Percentiles rank a stretch among this genome's conserved stretches.
These are phyloP conservation scores for Phallusia fumigata DNA, from an alignment of 23 tunicate genomes.

Conservation along the genomic window DNA sequence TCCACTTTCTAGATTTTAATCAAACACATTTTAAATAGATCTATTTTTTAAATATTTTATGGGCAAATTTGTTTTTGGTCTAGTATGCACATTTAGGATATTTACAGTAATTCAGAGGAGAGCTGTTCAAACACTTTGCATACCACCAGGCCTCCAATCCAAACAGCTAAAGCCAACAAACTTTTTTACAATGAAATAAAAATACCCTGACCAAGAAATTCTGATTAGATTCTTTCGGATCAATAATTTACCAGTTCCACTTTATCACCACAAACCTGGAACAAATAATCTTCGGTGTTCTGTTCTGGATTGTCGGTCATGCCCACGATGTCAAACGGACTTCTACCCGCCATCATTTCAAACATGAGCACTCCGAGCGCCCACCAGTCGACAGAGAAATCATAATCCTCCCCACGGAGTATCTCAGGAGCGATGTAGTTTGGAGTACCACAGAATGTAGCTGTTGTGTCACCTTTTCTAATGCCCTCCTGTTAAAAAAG, in stretches of 20 bases:
- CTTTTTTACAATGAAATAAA: neutral
- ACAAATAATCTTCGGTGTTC: constrained; percentile 92
- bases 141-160: no score
- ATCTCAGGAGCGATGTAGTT: constrained; percentile 99
- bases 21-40: no score
- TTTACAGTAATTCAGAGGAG: no score
- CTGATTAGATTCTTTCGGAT: neutral
- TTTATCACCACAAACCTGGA: constrained; percentile 46
- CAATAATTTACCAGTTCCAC: neutral
- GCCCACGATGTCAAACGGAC: constrained; percentile 93
- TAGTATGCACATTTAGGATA: no score
- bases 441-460: constrained; percentile 98
- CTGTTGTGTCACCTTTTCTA: constrained; percentile 69
- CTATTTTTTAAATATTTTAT: no score
- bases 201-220: neutral
- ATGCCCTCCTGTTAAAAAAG: constrained; percentile 51
- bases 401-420: constrained; percentile 90
- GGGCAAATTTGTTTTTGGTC: no score
- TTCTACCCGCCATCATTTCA: constrained; percentile 99
- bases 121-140: no score
- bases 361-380: constrained; percentile 98
- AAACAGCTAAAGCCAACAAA: neutral
- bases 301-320: constrained; percentile 89
- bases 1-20: no score
- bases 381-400: constrained; percentile 99